Evolutionary conservation across 2,113 vertebrate species (phyloP), one percentile per base, ranked within the genome.

Genomic region (Caracal caracal): DNA sequence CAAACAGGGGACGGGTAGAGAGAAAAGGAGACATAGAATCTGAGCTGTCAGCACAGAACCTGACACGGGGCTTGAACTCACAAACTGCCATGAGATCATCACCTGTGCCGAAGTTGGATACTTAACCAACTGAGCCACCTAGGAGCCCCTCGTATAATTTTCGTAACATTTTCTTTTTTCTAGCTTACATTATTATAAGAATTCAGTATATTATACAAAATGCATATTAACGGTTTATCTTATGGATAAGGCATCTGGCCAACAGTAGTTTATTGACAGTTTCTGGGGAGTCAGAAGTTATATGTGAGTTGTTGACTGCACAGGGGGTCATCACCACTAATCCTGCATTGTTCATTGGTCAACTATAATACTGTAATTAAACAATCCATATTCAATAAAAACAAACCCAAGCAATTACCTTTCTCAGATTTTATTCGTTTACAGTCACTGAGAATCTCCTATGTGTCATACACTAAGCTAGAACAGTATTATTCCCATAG

Each of bases 321-420:
- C 40, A 47, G 26, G 24, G 24, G 15, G 73, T 24, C 4, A 2
- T 26, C 13, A 76, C 1, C 13, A 13, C 40, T 76, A 76, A 76
- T 26, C 13, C 40, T 47, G 7, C 43, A 15, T 47, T 47, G 26
- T 76, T 76, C 73, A 17, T 10, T 40, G 73, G 40, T 76, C 73
- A 76, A 76, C 26, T 47, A 40, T 73, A 40, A 30, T 49, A 33
- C 37, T 82, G 8, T 81, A 30, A 76, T 43, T 61, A 53, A 93
- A 86, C 85, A 83, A 81, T 73, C 43, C 30, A 35, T 35, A 86
- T n/a, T 86, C 20, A 88, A 26, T 73, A 87, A 95, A 92, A 92
- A 84, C 13, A 88, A 85, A 92, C 61, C 17, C 11, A 78, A 86
- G 66, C 33, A 78, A 90, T 15, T 75, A n/a, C 0, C 65, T 56